phyloP scores from a whole-genome alignment of 2,888 invertebrate species.

The Caenorhabditis afra region DNA sequence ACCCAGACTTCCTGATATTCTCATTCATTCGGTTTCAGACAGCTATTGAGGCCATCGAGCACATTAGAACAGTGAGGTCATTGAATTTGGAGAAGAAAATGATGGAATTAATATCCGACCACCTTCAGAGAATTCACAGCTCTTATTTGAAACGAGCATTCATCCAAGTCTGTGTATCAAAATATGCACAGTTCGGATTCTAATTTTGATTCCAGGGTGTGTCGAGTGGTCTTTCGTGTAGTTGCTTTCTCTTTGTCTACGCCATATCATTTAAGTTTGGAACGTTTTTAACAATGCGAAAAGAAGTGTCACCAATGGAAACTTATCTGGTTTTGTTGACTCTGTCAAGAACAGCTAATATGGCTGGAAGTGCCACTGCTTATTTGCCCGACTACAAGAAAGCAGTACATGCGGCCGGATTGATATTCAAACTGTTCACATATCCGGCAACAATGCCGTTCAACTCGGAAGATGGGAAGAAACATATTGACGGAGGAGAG shows the following conservation, averaged over 20 bases:
- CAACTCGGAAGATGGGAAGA: constrained; percentile 26
- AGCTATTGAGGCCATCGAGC: constrained; percentile 82
- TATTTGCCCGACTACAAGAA: constrained; percentile 82
- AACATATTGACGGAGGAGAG: constrained; percentile 36
- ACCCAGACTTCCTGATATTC: background rate
- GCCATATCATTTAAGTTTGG: constrained; percentile 81
- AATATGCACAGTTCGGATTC: background rate
- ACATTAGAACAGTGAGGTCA: constrained; percentile 82
- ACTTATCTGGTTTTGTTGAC: constrained; percentile 42
- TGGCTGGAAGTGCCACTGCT: constrained; percentile 81
- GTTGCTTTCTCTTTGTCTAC: constrained; percentile 81
- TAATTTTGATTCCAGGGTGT: constrained; percentile 64
- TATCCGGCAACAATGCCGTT: constrained; percentile 51
- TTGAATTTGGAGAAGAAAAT: constrained; percentile 73
- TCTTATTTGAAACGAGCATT: constrained; percentile 30
- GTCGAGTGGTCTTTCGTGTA: constrained; percentile 77
- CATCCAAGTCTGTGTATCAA: constrained; percentile 19
- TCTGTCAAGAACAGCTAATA: constrained; percentile 77
- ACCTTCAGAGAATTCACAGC: constrained; percentile 26
- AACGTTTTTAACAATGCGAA: constrained; percentile 72
- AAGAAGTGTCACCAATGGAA: constrained; percentile 48
- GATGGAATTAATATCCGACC: constrained; percentile 28
- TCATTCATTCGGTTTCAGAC: constrained; percentile 68
- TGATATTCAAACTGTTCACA: constrained; percentile 79
- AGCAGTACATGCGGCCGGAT: constrained; percentile 76